Conservation (phyloP, 2,113 vertebrate genomes). For the Gadus chalcogrammus region DNA sequence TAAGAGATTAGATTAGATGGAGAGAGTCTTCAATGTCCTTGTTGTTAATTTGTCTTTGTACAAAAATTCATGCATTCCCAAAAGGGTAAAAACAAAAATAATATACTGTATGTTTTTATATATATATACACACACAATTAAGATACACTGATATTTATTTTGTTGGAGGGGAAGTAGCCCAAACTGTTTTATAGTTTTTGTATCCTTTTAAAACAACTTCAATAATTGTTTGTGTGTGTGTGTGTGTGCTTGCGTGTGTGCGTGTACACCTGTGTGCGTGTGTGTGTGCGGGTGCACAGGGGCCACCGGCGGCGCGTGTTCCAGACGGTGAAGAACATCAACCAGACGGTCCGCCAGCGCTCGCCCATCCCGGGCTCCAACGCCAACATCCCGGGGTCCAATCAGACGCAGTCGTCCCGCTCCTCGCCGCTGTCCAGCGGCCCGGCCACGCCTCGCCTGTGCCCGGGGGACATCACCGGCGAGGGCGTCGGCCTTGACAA, state of each 20-base stretch:
- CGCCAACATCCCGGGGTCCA: constrained; percentile 95
- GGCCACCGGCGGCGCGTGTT: constrained; percentile 88
- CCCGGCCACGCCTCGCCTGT: constrained; percentile 80
- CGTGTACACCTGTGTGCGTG: constrained; percentile 4
- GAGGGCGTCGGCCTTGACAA: constrained; percentile 82
- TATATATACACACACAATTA: too few relatives aligned
- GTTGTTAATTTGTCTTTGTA: too few relatives aligned
- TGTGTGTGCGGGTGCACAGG: constrained; percentile 57
- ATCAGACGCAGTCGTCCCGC: constrained; percentile 85
- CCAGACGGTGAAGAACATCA: constrained; percentile 89
- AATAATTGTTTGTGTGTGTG: constrained; percentile 1
- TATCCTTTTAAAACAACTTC: background rate
- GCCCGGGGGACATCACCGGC: constrained; percentile 76
- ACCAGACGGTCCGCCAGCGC: constrained; percentile 87
- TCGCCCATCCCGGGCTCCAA: constrained; percentile 80
- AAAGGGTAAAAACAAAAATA: too few relatives aligned
- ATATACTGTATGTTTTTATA: too few relatives aligned
- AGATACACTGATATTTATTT: too few relatives aligned
- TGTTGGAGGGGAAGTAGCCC: too few relatives aligned
- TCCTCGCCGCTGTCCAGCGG: constrained; percentile 87
- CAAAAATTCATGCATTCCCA: too few relatives aligned
- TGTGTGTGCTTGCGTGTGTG: constrained; percentile 4
- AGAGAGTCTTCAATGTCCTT: too few relatives aligned
- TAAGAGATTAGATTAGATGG: too few relatives aligned
- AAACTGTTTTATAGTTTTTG: too few relatives aligned